A percentile compares a stretch with the other conserved stretches of the same genome.
phyloP scores from a whole-genome alignment of 2,113 vertebrate species.

The Ariopsis seemanni region DNA sequence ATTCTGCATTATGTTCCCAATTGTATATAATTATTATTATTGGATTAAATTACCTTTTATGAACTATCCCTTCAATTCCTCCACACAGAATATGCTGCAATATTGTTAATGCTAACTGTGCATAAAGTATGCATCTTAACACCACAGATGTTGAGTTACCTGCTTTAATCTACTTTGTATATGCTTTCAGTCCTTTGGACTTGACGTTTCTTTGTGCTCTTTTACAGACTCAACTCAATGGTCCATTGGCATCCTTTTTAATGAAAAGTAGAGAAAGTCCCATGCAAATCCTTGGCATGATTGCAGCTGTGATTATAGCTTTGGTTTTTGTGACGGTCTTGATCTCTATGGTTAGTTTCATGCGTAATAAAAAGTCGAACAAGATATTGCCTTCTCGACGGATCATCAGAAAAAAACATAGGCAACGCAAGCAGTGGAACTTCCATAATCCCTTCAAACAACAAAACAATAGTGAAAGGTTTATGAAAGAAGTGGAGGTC shows the following conservation, averaged over 20 bases:
- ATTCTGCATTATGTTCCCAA: background rate
- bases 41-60: background rate
- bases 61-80: background rate
- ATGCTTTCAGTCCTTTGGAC: conserved; percentile 73
- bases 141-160: background rate
- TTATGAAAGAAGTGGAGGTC: conserved; percentile 64
- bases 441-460: conserved; percentile 79
- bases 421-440: conserved; percentile 60
- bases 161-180: conserved; percentile 52
- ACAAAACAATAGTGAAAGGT: conserved; percentile 68
- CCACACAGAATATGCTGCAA: background rate
- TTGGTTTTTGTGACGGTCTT: conserved; percentile 86
- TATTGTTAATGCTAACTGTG: background rate
- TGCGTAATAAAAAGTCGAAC: conserved; percentile 95
- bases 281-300: conserved; percentile 86
- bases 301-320: conserved; percentile 83
- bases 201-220: conserved; percentile 89
- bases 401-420: conserved; percentile 78
- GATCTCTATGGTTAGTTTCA: conserved; percentile 92
- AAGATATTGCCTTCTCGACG: conserved; percentile 83
- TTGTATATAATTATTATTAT: background rate
- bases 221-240: conserved; percentile 91
- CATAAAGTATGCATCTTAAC: background rate
- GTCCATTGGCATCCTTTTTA: conserved; percentile 90
- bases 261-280: conserved; percentile 93